Conservation (phyloP, 2,797 vertebrate genomes). For the Sebastes vulpes region DNA sequence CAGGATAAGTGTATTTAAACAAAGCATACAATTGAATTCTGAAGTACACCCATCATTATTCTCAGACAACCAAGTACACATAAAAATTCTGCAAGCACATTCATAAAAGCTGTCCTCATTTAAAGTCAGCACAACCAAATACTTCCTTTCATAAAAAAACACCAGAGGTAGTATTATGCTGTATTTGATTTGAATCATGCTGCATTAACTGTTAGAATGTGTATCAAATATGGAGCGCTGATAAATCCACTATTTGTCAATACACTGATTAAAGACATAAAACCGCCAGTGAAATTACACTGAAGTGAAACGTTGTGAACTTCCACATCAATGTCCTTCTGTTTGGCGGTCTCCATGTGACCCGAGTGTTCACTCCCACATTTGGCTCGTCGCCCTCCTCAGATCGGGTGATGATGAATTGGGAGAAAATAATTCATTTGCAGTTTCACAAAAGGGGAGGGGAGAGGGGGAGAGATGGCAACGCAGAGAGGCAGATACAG, state of each 20-base stretch:
- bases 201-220: not conserved
- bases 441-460: constrained; percentile 43
- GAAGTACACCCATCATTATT: not conserved
- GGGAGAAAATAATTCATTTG: constrained; percentile 61
- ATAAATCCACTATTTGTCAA: not conserved
- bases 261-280: not conserved
- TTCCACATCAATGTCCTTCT: constrained; percentile 16
- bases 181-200: not conserved
- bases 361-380: constrained; percentile 14
- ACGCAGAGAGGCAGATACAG: constrained; percentile 52
- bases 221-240: not conserved
- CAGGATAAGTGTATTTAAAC: not conserved
- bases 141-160: not conserved
- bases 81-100: not conserved
- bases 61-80: not conserved
- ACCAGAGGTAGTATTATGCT: too few species aligned
- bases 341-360: not conserved
- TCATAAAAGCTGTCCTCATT: not conserved
- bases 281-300: not conserved
- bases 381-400: constrained; percentile 19
- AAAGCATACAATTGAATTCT: not conserved
- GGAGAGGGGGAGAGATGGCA: not conserved
- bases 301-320: not conserved
- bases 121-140: not conserved
- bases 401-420: constrained; percentile 43